Base-by-base conservation (phyloP, 2,888 invertebrate genomes). In the Fabriciana adippe region DNA sequence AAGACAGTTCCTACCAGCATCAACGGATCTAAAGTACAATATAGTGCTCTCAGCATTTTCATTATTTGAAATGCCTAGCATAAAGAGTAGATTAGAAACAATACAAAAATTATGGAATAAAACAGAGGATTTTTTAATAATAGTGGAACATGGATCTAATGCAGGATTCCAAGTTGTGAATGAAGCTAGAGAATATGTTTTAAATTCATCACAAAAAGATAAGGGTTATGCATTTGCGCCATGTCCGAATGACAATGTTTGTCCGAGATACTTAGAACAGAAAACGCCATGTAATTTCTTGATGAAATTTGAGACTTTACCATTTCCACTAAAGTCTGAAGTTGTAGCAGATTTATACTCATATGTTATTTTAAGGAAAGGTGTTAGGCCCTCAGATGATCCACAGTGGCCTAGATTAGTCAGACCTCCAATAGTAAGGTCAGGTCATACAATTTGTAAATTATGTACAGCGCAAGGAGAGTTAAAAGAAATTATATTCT, bases 41-140 rank as follows among this genome's bases (percentile, higher is more conserved):
- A 89, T 99, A 60, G 97, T 97, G 0, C 88, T 97, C 26, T 95
- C 96, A 64, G 96, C 97, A 0, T 97, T 95, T 82, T 94, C 97
- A 0, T 89, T 98, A 72, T 93, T 98, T 75, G 98, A 99, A 86
- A 84, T 98, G 73, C 95, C 96, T 0, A 94, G 92, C 69, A 89
- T 93, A 72, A 89, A 94, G 78, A 91, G 93, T 35, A 93, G 98
- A 60, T 84, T 97, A 57, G 94, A 96, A 78, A 93, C 94, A 0
- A 85, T 98, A 66, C 91, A 95, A 61, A 96, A 95, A 78, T 89
- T 99, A 11, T 99, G 98, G 98, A 95, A 94, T 64, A 98, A 97
- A 89, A 97, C 98, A 0, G 93, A 95, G 73, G 94, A 95, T 14
- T 97, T 96, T 82, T 88, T 99, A 79, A 93, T 99, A 15, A 92